phyloP scores from a whole-genome alignment of 2,113 vertebrate species.

The Brienomyrus brachyistius region DNA sequence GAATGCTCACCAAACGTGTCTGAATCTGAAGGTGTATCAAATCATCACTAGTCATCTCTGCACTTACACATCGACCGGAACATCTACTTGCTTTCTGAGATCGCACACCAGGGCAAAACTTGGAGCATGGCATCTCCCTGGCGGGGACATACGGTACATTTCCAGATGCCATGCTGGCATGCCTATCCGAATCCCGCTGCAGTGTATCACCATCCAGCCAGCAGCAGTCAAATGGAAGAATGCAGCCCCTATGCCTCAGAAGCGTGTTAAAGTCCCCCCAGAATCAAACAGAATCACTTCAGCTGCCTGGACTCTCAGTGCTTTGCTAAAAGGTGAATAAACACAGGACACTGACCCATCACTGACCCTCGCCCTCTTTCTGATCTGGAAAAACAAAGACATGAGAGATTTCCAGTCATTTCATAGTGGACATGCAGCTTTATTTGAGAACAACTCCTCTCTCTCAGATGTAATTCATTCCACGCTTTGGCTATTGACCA shows the following conservation, averaged over 20 bases:
- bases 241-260: background rate
- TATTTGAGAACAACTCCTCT: background rate
- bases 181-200: background rate
- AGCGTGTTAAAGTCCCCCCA: background rate
- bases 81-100: background rate
- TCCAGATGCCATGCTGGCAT: background rate
- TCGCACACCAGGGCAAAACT: background rate
- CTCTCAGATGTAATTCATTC: constrained; percentile 55
- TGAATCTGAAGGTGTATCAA: background rate
- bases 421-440: background rate
- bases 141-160: background rate
- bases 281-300: background rate
- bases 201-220: background rate
- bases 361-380: background rate
- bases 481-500: constrained; percentile 51
- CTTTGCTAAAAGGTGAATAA: background rate
- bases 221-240: background rate
- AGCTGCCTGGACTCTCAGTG: background rate
- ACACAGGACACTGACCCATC: background rate
- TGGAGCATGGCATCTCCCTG: background rate
- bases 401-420: background rate
- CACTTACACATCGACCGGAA: background rate
- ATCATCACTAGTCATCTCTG: background rate
- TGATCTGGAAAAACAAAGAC: background rate
- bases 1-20: background rate